These are phyloP conservation scores for Masnerella sp. DNA, from an alignment of 2,888 invertebrate species.

Conservation along the genomic window DNA sequence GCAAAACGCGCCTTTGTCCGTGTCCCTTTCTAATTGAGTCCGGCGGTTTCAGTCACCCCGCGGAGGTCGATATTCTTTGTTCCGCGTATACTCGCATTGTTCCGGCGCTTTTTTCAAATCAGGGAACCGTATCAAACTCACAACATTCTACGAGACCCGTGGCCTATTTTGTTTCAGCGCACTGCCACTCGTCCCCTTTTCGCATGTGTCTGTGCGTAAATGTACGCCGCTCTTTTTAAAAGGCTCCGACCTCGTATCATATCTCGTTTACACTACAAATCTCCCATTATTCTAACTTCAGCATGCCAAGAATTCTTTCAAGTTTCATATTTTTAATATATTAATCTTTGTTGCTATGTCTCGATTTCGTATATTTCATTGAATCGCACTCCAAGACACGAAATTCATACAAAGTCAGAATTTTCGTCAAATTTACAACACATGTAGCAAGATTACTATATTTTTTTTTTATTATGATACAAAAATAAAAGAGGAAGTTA, in stretches of 20 bases:
- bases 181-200: conserved; percentile 29
- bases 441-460: no score
- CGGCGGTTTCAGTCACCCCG: conserved; percentile 57
- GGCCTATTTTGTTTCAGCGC: conserved; percentile 61
- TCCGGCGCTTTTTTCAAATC: conserved; percentile 62
- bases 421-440: no score
- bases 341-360: no score
- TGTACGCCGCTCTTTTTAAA: conserved; percentile 39
- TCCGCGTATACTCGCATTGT: conserved; percentile 67
- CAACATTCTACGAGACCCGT: conserved; percentile 56
- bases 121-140: conserved; percentile 62
- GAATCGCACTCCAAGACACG: no score
- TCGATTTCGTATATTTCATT: no score
- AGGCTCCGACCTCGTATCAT: conserved; percentile 39
- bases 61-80: conserved; percentile 69
- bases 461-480: no score
- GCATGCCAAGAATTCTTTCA: conserved; percentile 26
- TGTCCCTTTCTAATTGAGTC: conserved; percentile 69
- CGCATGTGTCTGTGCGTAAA: conserved; percentile 25
- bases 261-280: conserved; percentile 43
- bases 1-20: conserved; percentile 57
- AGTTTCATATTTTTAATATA: no score
- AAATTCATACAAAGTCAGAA: no score
- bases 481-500: no score
- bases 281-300: conserved; percentile 35